phyloP scores from a whole-genome alignment of 2,113 vertebrate species.

The Varanus salvator region DNA sequence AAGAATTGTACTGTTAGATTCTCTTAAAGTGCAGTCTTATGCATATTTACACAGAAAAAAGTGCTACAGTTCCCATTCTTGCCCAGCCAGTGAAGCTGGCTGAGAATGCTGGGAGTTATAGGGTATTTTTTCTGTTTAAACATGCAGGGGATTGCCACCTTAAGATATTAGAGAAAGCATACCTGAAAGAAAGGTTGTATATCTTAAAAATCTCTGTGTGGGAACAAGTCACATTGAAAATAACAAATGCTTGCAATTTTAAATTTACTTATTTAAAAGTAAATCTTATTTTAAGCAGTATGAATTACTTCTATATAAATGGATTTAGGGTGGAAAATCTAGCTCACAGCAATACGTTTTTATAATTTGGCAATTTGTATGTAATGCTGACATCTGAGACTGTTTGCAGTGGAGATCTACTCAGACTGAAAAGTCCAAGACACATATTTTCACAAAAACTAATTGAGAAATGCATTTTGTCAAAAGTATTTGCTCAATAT shows the following conservation, averaged over 20 bases:
- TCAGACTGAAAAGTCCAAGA: background rate
- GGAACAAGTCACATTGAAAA: background rate
- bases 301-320: background rate
- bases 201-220: conserved; percentile 1
- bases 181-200: conserved; percentile 45
- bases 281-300: background rate
- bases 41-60: too few species aligned
- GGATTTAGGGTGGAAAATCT: background rate
- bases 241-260: background rate
- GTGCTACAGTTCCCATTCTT: too few species aligned
- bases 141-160: too few species aligned
- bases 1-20: background rate
- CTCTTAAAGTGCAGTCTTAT: background rate
- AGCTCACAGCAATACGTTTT: background rate
- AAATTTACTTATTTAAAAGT: background rate
- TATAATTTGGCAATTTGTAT: background rate
- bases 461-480: background rate
- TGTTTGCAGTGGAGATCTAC: background rate
- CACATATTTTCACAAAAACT: background rate
- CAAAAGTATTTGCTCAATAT: background rate
- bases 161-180: conserved; percentile 1
- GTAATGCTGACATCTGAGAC: background rate
- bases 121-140: too few species aligned
- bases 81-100: too few species aligned
- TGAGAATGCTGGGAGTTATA: too few species aligned